Percentiles rank a stretch among this genome's conserved stretches.
phyloP scores from a whole-genome alignment of 2,113 vertebrate genomes.

The Pachyramphus minor region DNA sequence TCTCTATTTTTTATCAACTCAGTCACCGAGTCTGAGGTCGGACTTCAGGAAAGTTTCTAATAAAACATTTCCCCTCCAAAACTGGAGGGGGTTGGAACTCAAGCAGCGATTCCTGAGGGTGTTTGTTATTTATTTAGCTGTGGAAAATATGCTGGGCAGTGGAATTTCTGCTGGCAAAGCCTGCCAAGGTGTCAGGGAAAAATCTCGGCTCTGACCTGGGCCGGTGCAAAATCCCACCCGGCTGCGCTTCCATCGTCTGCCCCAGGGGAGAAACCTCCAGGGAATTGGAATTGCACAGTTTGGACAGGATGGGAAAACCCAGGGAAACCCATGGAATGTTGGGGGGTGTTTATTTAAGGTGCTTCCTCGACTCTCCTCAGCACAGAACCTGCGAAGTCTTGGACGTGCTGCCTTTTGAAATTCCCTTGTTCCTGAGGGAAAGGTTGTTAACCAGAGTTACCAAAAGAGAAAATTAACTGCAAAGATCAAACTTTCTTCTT shows the following conservation, averaged over 20 bases:
- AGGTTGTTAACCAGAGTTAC: too few species aligned
- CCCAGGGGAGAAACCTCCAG: neutral
- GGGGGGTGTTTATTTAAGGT: neutral
- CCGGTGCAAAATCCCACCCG: neutral
- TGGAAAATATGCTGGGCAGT: neutral
- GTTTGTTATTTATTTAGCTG: slow-evolving; percentile 42
- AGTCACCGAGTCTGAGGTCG: neutral
- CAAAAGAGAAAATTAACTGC: too few species aligned
- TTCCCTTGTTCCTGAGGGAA: neutral
- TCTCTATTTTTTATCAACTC: neutral
- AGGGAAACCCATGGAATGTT: neutral
- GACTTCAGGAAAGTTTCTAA: neutral
- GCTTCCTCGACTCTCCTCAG: neutral
- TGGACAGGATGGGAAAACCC: neutral
- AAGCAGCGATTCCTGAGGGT: neutral
- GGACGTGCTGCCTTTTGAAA: too few species aligned
- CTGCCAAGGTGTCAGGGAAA: neutral
- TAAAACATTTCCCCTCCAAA: slow-evolving; percentile 3
- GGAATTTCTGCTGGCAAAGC: slow-evolving; percentile 29
- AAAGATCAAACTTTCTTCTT: too few species aligned
- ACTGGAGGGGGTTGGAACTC: neutral
- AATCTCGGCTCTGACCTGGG: neutral
- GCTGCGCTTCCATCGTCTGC: neutral
- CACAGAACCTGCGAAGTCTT: too few species aligned
- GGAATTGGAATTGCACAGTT: neutral